Conservation (phyloP, 2,888 invertebrate species). For the Neoaliturus tenellus region DNA sequence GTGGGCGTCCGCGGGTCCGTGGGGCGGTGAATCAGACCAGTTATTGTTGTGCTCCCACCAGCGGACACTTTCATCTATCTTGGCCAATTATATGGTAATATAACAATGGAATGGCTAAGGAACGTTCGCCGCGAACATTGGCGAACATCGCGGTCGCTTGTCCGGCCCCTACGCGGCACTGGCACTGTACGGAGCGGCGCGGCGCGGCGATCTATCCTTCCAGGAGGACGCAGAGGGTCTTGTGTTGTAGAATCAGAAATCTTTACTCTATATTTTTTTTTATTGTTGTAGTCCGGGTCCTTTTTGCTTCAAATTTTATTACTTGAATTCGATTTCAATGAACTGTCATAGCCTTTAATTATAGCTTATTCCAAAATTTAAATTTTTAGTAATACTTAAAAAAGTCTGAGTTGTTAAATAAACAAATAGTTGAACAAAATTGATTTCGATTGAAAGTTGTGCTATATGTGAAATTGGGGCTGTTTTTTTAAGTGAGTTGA, state of each 20-base stretch:
- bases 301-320: no score
- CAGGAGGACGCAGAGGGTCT: not conserved
- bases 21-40: not conserved
- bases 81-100: constrained; percentile 14
- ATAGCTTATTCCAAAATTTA: no score
- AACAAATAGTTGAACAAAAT: no score
- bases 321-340: no score
- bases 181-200: not conserved
- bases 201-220: not conserved
- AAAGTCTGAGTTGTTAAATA: no score
- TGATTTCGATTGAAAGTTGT: no score
- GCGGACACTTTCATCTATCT: constrained; percentile 8
- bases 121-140: not conserved
- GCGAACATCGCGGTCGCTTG: not conserved
- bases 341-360: no score
- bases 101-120: not conserved
- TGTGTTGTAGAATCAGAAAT: not conserved
- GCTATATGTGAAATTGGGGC: no score
- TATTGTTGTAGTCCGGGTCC: not conserved
- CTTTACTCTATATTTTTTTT: not conserved
- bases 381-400: no score
- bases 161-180: no score
- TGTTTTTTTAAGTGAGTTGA: no score
- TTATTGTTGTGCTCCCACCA: not conserved
- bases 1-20: not conserved